Evolutionary conservation across 2,113 vertebrate genomes (phyloP).

Genomic region (Circaetus gallicus): DNA sequence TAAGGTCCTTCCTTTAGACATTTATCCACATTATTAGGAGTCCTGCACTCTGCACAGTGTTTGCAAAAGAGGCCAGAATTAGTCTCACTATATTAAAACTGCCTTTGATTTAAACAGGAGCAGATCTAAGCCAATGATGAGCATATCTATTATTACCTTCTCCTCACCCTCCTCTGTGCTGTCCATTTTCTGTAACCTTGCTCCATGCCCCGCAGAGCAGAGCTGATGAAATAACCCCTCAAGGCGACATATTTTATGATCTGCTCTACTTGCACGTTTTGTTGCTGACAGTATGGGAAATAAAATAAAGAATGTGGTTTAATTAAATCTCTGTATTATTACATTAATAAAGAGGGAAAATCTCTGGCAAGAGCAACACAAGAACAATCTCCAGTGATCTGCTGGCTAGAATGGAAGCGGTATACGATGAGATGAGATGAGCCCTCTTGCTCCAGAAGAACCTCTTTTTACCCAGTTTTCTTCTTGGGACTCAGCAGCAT

Average conservation of each 20-base stretch:
- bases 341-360: neutral
- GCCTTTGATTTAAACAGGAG: neutral
- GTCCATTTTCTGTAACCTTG: neutral
- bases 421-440: neutral
- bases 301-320: neutral
- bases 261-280: neutral
- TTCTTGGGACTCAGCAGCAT: neutral
- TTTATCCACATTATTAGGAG: neutral
- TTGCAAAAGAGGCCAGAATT: neutral
- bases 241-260: neutral
- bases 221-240: neutral
- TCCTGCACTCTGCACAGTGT: neutral
- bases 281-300: neutral
- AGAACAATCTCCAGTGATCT: neutral
- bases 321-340: neutral
- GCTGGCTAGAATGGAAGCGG: neutral
- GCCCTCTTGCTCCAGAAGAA: neutral
- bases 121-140: neutral
- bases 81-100: neutral
- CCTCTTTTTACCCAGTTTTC: neutral
- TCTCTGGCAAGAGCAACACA: neutral
- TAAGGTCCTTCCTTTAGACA: neutral
- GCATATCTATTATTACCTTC: neutral
- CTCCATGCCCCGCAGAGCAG: neutral
- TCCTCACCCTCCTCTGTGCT: neutral